Conservation (phyloP, 2,888 invertebrate species). For the Temnothorax rugatulus region DNA sequence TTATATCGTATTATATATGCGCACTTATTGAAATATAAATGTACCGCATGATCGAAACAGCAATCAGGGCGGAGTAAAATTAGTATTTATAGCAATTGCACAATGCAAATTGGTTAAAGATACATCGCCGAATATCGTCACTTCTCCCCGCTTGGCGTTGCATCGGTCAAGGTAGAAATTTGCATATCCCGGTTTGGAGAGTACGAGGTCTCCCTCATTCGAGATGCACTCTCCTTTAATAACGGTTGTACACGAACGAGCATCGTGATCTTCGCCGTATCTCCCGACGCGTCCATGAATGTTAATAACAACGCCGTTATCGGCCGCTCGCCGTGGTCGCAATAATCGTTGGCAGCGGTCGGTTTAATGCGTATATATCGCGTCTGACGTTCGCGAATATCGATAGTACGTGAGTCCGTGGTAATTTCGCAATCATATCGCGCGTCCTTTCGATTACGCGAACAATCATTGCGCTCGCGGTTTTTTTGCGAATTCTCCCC, state of each 20-base stretch:
- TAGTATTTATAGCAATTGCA: background rate
- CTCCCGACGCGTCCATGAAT: slow-evolving; percentile 16
- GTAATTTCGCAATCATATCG: background rate
- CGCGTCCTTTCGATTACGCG: background rate
- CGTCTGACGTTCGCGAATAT: slow-evolving; percentile 18
- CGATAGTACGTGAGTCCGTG: background rate
- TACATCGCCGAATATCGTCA: slow-evolving; percentile 7
- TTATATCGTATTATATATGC: background rate
- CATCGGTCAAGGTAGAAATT: slow-evolving; percentile 36
- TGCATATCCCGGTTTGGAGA: slow-evolving; percentile 36
- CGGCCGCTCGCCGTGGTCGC: background rate
- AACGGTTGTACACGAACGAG: slow-evolving; percentile 15
- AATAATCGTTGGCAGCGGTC: background rate
- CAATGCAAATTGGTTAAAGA: slow-evolving; percentile 4
- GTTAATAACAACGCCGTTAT: slow-evolving; percentile 43
- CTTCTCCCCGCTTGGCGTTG: background rate
- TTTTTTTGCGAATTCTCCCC: background rate
- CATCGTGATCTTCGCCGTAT: slow-evolving; percentile 8
- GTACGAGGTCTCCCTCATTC: background rate
- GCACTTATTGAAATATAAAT: slow-evolving; percentile 6
- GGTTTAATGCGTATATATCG: background rate
- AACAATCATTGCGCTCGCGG: background rate
- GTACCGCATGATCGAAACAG: background rate
- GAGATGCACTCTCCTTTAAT: slow-evolving; percentile 13
- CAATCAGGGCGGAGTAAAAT: background rate